These are phyloP conservation scores for Diachasma alloeum DNA, from an alignment of 1,140 invertebrate species.

Conservation along the genomic window DNA sequence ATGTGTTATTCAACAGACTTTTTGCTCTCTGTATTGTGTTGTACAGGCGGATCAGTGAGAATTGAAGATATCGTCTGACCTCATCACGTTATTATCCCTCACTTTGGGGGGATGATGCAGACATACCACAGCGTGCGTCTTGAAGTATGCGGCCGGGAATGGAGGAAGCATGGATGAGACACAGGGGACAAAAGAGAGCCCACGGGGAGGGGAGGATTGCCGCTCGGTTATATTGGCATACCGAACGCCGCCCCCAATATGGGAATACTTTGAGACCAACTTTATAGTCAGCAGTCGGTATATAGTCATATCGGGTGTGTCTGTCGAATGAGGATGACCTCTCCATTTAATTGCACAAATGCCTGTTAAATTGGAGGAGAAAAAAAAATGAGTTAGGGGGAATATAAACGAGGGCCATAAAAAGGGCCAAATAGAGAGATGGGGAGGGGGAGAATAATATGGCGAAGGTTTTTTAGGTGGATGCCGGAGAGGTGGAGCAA, in stretches of 20 bases:
- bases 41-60: neutral
- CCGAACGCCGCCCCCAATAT: slow-evolving; percentile 52
- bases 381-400: neutral
- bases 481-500: neutral
- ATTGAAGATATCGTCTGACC: slow-evolving; percentile 7
- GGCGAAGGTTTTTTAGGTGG: neutral
- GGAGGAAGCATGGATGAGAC: slow-evolving; percentile 25
- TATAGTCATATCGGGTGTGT: neutral
- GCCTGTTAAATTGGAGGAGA: neutral
- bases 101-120: slow-evolving; percentile 45
- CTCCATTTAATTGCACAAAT: slow-evolving; percentile 6
- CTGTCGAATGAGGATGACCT: slow-evolving; percentile 5
- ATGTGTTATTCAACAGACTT: neutral
- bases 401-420: neutral
- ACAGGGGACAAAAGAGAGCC: slow-evolving; percentile 15
- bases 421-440: neutral
- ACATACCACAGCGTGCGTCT: slow-evolving; percentile 55
- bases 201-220: slow-evolving; percentile 37
- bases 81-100: slow-evolving; percentile 48
- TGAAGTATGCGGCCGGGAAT: slow-evolving; percentile 48
- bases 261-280: slow-evolving; percentile 60
- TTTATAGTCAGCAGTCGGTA: slow-evolving; percentile 22
- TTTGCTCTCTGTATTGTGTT: neutral
- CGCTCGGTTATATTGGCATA: slow-evolving; percentile 60
- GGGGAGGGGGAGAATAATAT: neutral